Evolutionary conservation across 2,888 invertebrate species (phyloP).

Genomic region (Piscicola geometra): DNA sequence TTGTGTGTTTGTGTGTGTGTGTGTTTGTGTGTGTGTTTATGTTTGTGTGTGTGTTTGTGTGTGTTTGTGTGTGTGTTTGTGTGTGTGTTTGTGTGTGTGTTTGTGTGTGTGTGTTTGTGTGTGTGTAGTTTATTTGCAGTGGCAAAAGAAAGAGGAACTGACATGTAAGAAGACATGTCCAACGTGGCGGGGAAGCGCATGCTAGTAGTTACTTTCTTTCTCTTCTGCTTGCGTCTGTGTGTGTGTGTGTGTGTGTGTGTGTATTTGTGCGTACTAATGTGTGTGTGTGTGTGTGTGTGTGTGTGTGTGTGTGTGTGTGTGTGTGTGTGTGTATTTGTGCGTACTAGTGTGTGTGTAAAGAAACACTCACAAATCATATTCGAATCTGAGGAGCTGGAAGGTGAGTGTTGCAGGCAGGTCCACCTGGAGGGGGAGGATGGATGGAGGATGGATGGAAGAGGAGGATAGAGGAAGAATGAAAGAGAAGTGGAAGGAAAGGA

Average conservation of each 20-base stretch:
- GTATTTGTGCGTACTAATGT: background rate
- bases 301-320: background rate
- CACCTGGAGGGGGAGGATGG: background rate
- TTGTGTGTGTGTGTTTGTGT: no score
- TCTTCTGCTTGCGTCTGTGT: conserved; percentile 60
- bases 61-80: no score
- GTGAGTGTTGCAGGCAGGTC: conserved; percentile 63
- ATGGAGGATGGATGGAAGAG: no score
- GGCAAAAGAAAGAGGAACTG: conserved; percentile 42
- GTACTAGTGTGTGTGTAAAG: background rate
- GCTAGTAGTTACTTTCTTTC: conserved; percentile 63
- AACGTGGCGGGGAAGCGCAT: conserved; percentile 63
- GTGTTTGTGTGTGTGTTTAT: background rate
- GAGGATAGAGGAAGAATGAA: no score
- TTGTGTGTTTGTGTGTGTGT: background rate
- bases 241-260: background rate
- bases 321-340: no score
- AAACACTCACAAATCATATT: conserved; percentile 61
- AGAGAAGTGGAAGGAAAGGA: background rate
- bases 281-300: background rate
- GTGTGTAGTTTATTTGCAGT: background rate
- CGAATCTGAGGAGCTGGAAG: conserved; percentile 64
- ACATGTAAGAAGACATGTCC: conserved; percentile 61
- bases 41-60: background rate
- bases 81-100: no score